These are phyloP conservation scores for Cataglyphis albicans DNA, from an alignment of 2,888 invertebrate genomes.

Conservation along the genomic window DNA sequence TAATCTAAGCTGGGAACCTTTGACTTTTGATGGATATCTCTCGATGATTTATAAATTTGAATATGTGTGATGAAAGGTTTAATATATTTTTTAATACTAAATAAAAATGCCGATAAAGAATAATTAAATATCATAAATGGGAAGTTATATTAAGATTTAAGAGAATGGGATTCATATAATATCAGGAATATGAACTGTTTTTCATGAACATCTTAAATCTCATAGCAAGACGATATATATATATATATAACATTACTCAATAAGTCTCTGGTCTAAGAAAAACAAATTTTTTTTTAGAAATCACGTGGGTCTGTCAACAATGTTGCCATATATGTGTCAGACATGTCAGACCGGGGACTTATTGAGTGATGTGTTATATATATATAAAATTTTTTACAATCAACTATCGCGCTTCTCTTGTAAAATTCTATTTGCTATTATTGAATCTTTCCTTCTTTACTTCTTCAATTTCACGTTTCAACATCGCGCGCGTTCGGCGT, in stretches of 20 bases:
- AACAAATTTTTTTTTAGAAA: too few species aligned
- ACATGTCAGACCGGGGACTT: too few species aligned
- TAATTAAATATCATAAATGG: neutral
- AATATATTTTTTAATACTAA: neutral
- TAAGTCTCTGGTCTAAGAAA: too few species aligned
- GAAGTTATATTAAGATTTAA: slow-evolving; percentile 16
- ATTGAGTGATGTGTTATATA: too few species aligned
- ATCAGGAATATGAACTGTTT: neutral
- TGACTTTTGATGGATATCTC: neutral
- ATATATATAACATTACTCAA: too few species aligned
- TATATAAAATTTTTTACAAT: neutral
- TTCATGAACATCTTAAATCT: neutral
- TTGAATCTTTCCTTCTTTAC: neutral
- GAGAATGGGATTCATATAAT: neutral
- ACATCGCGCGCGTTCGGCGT: neutral
- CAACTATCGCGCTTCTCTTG: neutral
- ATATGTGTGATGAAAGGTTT: neutral
- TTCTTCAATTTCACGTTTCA: slow-evolving; percentile 1
- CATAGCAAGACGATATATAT: neutral
- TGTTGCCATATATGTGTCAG: too few species aligned
- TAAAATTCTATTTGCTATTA: neutral
- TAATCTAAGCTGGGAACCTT: slow-evolving; percentile 1
- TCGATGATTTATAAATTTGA: slow-evolving; percentile 15
- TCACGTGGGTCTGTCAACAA: too few species aligned
- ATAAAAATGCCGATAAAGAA: neutral